A percentile compares a stretch with the other conserved stretches of the same genome.
phyloP scores from a whole-genome alignment of 2,113 vertebrate genomes.

The Notarius lentiginosus region DNA sequence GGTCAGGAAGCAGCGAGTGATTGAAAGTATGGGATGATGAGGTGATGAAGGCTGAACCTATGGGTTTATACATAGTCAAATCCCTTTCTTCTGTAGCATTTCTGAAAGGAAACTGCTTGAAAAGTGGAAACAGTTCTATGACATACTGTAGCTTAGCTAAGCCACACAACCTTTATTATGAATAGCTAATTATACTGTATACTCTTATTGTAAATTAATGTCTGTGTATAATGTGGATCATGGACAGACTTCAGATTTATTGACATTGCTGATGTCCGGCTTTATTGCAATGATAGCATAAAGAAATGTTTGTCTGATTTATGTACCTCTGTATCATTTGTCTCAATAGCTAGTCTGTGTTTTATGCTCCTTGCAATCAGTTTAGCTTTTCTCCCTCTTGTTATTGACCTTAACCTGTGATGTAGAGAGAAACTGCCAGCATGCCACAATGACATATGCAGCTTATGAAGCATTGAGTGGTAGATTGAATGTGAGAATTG shows the following conservation, averaged over 20 bases:
- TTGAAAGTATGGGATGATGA: conserved; percentile 13
- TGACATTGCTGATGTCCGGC: not conserved
- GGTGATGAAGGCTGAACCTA: conserved; percentile 18
- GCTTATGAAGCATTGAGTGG: not conserved
- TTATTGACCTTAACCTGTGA: conserved; percentile 28
- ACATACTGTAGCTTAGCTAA: not conserved
- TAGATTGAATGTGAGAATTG: conserved; percentile 16
- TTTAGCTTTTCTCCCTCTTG: not conserved
- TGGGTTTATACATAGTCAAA: conserved; percentile 7
- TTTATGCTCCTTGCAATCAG: conserved; percentile 21
- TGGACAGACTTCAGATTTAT: conserved; percentile 13
- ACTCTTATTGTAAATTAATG: not conserved
- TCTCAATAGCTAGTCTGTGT: conserved; percentile 17
- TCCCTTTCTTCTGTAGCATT: not conserved
- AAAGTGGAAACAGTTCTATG: conserved; percentile 21
- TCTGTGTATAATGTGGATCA: not conserved
- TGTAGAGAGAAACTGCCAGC: not conserved
- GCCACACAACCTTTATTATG: not conserved
- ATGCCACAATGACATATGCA: not conserved
- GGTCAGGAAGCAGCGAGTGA: conserved; percentile 23
- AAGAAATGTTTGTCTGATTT: conserved; percentile 15
- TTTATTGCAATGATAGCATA: not conserved
- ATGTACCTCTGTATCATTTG: not conserved
- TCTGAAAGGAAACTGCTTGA: conserved; percentile 13
- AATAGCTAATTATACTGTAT: not conserved